Conservation (phyloP, 2,888 invertebrate genomes). For the Chaitophorus viminalis region DNA sequence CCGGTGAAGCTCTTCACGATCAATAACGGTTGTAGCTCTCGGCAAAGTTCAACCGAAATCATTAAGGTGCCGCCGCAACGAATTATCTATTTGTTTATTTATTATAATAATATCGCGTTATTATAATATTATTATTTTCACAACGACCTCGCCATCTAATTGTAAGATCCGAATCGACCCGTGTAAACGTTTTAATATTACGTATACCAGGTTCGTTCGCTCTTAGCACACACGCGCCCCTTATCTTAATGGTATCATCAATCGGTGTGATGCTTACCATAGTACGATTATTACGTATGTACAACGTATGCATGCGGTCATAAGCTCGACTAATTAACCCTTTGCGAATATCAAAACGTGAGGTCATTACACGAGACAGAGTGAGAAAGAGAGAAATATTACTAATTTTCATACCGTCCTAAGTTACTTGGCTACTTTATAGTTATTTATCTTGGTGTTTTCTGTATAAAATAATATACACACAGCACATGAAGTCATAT, state of each 20-base stretch:
- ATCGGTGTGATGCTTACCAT: not conserved
- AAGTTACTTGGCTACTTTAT: not conserved
- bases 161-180: slow-evolving; percentile 27
- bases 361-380: not conserved
- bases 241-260: slow-evolving; percentile 20
- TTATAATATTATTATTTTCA: not conserved
- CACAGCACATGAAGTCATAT: no score
- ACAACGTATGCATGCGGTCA: not conserved
- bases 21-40: not conserved
- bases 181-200: not conserved
- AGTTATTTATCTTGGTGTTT: not conserved
- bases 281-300: not conserved
- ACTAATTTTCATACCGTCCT: not conserved
- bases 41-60: not conserved
- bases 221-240: not conserved
- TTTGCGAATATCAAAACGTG: slow-evolving; percentile 2
- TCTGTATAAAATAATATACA: no score
- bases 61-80: not conserved
- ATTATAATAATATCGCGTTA: not conserved
- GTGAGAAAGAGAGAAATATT: not conserved
- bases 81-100: not conserved
- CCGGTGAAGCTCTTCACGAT: not conserved
- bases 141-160: slow-evolving; percentile 9
- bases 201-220: not conserved
- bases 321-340: slow-evolving; percentile 28